Conservation (phyloP, 2,797 vertebrate genomes). For the Dicrostonyx torquatus region DNA sequence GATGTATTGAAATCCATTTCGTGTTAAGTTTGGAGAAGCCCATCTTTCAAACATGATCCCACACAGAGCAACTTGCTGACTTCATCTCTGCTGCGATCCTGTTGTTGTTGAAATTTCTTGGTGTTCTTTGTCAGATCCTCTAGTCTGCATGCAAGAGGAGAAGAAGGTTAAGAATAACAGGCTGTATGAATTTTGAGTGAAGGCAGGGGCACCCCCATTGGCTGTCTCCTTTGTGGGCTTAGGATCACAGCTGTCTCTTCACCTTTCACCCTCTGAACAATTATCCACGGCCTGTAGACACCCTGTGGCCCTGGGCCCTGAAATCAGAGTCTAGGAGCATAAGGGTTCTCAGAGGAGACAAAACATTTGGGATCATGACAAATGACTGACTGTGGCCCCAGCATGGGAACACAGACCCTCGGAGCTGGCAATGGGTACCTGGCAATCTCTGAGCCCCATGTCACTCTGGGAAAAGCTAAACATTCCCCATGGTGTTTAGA, state of each 20-base stretch:
- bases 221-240: constrained; percentile 32
- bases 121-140: constrained; percentile 64
- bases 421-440: neutral
- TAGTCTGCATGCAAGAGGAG: constrained; percentile 43
- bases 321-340: constrained; percentile 44
- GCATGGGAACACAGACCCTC: constrained; percentile 32
- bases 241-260: constrained; percentile 14
- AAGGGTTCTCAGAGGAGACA: constrained; percentile 53
- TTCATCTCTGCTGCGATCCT: constrained; percentile 68
- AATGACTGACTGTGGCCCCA: constrained; percentile 55
- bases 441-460: neutral
- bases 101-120: constrained; percentile 73
- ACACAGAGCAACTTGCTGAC: constrained; percentile 68
- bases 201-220: constrained; percentile 11
- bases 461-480: constrained; percentile 78
- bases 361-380: constrained; percentile 56
- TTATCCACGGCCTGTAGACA: constrained; percentile 10
- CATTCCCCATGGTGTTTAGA: constrained; percentile 69
- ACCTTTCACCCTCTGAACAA: constrained; percentile 51
- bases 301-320: constrained; percentile 19
- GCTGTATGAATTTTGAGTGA: constrained; percentile 41
- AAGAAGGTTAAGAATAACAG: constrained; percentile 61
- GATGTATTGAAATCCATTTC: constrained; percentile 69
- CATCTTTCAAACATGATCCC: constrained; percentile 62
- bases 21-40: constrained; percentile 60